Base-by-base conservation (phyloP, 2,113 vertebrate genomes). In the Pseudonaja textilis region DNA sequence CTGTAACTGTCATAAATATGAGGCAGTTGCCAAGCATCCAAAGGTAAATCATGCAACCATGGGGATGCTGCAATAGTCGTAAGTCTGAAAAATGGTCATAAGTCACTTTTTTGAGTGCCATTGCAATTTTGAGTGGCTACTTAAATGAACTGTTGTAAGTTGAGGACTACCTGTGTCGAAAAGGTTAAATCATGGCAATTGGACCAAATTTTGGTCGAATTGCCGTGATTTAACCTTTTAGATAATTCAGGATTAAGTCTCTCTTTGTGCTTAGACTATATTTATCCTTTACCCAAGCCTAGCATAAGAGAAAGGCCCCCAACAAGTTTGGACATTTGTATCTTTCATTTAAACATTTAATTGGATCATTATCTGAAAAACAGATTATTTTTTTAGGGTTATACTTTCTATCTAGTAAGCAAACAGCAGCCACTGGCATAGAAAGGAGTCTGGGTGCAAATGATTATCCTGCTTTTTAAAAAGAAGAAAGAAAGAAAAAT, bases 361-460 rank as follows among this genome's bases (percentile, higher is more conserved):
- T 2, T 5, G 9, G 20, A 87, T 42, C 10, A 26, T 25, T 61
- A 23, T 11, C 52, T 74, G 54, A 23, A 55, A 47, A 74, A 50
- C 5, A 14, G 45, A 57, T 55, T 64, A 34, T 55, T 10, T 39
- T 93, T 91, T 85, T 54, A 50, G 39, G 56, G 25, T 3, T 23
- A 54, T 47, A 42, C 52, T 74, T n/a, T 47, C 29, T 45, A 56
- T 26, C 9, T 61, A 55, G 14, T 61, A 64, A 92, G 59, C 86
- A n/a, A n/a, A 59, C 39, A 39, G 18, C 22, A 34, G 87, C 4
- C 39, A 7, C 29, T 92, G 23, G 34, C 42, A 87, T 29, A 1
- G 42, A 64, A 54, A 88, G 89, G 1, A 0, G 1, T 39, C 0
- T 12, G 1, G 59, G 20, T n/a, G 1, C 1, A 4, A 90, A 93